Conservation (phyloP, 2,113 vertebrate species). For the Camelus bactrianus region DNA sequence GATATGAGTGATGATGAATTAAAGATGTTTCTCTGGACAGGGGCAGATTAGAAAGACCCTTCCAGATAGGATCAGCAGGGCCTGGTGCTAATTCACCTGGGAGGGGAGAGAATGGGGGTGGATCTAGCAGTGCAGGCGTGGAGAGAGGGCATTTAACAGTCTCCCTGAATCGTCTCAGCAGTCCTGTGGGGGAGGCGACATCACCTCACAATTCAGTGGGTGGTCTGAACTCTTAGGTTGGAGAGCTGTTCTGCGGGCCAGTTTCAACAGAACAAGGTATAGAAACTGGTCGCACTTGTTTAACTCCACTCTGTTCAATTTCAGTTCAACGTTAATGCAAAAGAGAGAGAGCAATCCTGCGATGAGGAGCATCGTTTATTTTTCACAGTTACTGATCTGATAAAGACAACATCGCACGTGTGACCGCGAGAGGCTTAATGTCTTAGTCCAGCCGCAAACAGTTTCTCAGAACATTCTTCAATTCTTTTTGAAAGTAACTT, state of each 20-base stretch:
- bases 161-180: neutral
- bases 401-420: fast-evolving
- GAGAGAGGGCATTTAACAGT: fast-evolving
- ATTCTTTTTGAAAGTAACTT: neutral
- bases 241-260: neutral
- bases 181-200: fast-evolving
- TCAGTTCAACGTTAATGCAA: neutral
- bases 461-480: neutral
- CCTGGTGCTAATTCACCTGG: neutral
- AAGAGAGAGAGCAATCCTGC: neutral
- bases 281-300: fast-evolving
- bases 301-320: neutral
- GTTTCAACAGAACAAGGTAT: neutral
- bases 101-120: fast-evolving
- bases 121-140: fast-evolving
- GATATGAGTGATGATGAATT: neutral
- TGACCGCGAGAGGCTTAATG: neutral
- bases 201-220: neutral
- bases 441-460: neutral
- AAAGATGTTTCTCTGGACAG: neutral
- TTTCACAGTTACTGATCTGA: too few relatives aligned
- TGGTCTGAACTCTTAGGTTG: neutral
- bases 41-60: neutral
- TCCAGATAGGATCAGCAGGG: too few relatives aligned
- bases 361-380: neutral